These are phyloP conservation scores for Perdita meconis DNA, from an alignment of 2,888 invertebrate genomes.

Conservation along the genomic window DNA sequence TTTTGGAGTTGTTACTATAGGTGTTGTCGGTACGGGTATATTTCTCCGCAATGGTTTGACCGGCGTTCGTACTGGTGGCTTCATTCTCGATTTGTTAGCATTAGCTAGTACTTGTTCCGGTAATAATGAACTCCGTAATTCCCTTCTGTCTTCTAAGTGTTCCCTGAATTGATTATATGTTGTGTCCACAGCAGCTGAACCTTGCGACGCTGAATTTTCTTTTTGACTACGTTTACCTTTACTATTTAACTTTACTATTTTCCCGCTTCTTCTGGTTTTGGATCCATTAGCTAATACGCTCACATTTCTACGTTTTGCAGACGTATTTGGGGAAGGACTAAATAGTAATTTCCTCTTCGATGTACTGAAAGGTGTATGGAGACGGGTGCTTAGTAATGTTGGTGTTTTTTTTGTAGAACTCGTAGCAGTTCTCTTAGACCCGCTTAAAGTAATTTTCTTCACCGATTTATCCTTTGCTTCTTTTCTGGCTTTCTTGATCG, in stretches of 20 bases:
- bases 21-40: slow-evolving; percentile 59
- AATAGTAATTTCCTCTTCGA: slow-evolving; percentile 77
- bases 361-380: slow-evolving; percentile 27
- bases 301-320: slow-evolving; percentile 70
- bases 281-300: slow-evolving; percentile 64
- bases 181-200: slow-evolving; percentile 47
- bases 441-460: slow-evolving; percentile 78
- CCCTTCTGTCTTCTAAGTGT: slow-evolving; percentile 85
- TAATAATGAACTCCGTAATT: slow-evolving; percentile 86
- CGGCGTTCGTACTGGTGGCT: slow-evolving; percentile 67
- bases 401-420: slow-evolving; percentile 74
- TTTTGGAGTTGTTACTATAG: slow-evolving; percentile 43
- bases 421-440: slow-evolving; percentile 73
- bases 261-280: slow-evolving; percentile 70
- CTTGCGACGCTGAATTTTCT: slow-evolving; percentile 24
- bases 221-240: slow-evolving; percentile 15
- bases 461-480: slow-evolving; percentile 60
- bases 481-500: slow-evolving; percentile 76
- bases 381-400: slow-evolving; percentile 37
- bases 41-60: slow-evolving; percentile 78
- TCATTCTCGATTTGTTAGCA: slow-evolving; percentile 51
- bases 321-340: slow-evolving; percentile 74
- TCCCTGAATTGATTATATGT: slow-evolving; percentile 84
- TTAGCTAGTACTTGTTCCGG: slow-evolving; percentile 75
- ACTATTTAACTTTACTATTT: background rate